Conservation (phyloP, 1,140 invertebrate genomes). For the Sitophilus oryzae region DNA sequence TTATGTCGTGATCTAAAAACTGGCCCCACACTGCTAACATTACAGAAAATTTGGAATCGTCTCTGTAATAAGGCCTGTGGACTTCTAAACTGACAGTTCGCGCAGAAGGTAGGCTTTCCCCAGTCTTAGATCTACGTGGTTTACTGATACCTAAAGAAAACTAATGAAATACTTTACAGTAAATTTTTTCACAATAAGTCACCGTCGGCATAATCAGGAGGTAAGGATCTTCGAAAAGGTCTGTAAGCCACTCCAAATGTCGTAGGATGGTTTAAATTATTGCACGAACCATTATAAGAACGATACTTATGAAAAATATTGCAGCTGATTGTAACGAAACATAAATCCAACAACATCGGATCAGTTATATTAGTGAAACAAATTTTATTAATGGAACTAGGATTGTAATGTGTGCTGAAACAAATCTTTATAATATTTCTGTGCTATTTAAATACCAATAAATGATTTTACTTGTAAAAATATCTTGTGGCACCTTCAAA, state of each 20-base stretch:
- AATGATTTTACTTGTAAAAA: constrained; percentile 43
- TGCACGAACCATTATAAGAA: constrained; percentile 72
- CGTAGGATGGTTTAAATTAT: constrained; percentile 61
- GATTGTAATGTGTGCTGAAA: constrained; percentile 5
- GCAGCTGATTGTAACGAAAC: constrained; percentile 14
- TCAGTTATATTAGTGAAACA: constrained; percentile 19
- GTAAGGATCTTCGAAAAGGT: constrained; percentile 66
- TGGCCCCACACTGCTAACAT: constrained; percentile 90
- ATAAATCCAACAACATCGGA: constrained; percentile 10
- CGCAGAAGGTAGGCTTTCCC: constrained; percentile 59
- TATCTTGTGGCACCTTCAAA: constrained; percentile 59
- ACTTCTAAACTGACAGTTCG: constrained; percentile 66
- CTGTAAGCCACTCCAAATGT: constrained; percentile 67
- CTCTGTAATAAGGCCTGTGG: constrained; percentile 63
- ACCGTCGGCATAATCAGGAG: constrained; percentile 74
- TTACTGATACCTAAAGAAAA: constrained; percentile 54
- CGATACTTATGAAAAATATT: constrained; percentile 50
- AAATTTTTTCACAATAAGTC: too few relatives aligned
- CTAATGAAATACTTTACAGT: too few relatives aligned
- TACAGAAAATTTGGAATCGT: constrained; percentile 68
- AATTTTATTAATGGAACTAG: constrained; percentile 1
- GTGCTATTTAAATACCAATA: background rate
- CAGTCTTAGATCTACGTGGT: constrained; percentile 55
- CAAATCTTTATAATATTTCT: background rate
- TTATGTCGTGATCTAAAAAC: constrained; percentile 94